Evolutionary conservation across 2,888 invertebrate genomes (phyloP), one percentile per base, ranked within the genome.

Genomic region (Drosophila eohydei): DNA sequence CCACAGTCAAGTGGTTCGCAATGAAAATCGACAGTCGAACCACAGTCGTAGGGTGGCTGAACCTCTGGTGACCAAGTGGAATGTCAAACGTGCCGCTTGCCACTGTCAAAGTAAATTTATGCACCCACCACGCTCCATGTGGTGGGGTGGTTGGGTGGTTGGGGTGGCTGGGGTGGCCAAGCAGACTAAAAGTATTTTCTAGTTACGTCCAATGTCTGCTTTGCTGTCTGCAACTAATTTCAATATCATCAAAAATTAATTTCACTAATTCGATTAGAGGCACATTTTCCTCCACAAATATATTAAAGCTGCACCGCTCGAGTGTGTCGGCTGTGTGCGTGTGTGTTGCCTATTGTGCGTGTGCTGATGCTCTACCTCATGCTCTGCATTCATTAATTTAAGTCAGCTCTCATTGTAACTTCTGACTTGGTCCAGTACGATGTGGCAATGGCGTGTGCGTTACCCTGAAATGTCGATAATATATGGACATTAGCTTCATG

Each of bases 211-310:
- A 36, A 4, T n/a, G 0, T 16, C 9, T 4, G 38, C 78, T 74
- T 60, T 44, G 70, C 55, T 80, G 89, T 78, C 90, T 88, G 90
- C 85, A 81, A 91, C 91, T 91, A 90, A 91, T 91, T 91, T 91
- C 89, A 91, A 91, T 91, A 91, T 91, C 92, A 91, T 91, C 92
- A 91, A 91, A 91, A 91, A 91, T 91, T 91, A 91, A 91, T 91
- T 91, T 87, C 88, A 90, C 88, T 91, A 91, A 91, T 91, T 91
- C 92, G 91, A 91, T 91, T 91, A 91, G 75, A 74, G 78, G 16
- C 50, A 7, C 52, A 78, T 62, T 80, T 52, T 12, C 68, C 55
- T 9, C 40, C 30, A 7, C 40, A 51, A 12, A 56, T 44, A 50
- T 41, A 50, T 73, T 72, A 69, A 73, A 81, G 76, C 56, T 57